phyloP scores from a whole-genome alignment of 2,113 vertebrate genomes.

The Salvelinus sp. region DNA sequence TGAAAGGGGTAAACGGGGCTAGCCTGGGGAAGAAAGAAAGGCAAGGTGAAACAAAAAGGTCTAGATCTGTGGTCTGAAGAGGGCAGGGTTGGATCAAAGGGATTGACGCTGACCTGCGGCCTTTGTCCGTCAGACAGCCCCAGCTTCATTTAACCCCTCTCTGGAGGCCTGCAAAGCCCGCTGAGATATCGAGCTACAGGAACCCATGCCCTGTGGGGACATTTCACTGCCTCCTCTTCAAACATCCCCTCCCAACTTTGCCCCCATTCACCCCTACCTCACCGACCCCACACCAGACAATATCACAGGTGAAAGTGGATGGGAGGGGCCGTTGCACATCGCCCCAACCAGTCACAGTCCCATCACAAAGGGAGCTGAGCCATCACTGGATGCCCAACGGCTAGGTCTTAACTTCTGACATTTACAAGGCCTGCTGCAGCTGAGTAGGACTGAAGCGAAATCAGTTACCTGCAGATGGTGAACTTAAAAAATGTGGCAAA shows the following conservation, averaged over 20 bases:
- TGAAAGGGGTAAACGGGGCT: constrained; percentile 66
- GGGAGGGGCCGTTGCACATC: constrained; percentile 61
- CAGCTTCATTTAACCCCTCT: constrained; percentile 75
- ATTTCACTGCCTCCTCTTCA: constrained; percentile 43
- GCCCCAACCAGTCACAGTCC: constrained; percentile 67
- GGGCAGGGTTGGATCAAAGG: constrained; percentile 75
- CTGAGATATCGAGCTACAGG: constrained; percentile 72
- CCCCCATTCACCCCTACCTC: constrained; percentile 24
- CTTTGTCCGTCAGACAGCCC: constrained; percentile 75
- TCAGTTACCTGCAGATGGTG: constrained; percentile 68
- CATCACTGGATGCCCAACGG: constrained; percentile 60
- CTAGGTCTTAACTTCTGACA: constrained; percentile 61
- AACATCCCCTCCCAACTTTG: constrained; percentile 40
- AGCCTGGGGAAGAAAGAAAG: constrained; percentile 64
- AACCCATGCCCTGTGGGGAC: constrained; percentile 66
- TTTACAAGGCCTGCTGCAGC: constrained; percentile 46
- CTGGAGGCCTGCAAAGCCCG: constrained; percentile 65
- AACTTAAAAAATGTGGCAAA: constrained; percentile 65
- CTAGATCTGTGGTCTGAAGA: constrained; percentile 72
- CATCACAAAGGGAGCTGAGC: constrained; percentile 67
- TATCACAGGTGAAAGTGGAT: constrained; percentile 74
- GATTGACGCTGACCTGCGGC: constrained; percentile 69
- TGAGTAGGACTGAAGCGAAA: constrained; percentile 24
- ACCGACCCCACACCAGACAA: constrained; percentile 60
- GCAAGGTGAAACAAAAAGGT: constrained; percentile 73